These are phyloP conservation scores for Oasisia sp. DNA, from an alignment of 2,888 invertebrate genomes.

Conservation along the genomic window DNA sequence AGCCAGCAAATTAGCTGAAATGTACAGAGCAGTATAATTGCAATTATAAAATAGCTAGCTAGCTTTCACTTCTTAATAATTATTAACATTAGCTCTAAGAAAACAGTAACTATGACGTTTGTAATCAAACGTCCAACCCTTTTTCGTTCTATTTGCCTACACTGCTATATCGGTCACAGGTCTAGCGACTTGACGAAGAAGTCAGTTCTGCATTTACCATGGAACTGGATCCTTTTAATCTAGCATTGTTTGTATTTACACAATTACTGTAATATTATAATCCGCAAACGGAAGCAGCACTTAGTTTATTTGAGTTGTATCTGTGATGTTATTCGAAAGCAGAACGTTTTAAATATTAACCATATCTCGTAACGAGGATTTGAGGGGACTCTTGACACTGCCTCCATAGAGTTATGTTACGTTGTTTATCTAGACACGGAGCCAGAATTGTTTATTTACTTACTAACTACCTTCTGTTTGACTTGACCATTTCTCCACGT, in stretches of 20 bases:
- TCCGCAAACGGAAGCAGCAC: not conserved
- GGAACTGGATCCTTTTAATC: not conserved
- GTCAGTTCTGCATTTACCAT: not conserved
- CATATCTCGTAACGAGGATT: not conserved
- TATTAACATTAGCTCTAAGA: not conserved
- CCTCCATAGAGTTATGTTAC: not conserved
- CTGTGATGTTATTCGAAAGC: not conserved
- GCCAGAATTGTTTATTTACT: not conserved
- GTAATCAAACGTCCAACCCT: not conserved
- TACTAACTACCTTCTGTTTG: not conserved
- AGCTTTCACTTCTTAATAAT: not conserved
- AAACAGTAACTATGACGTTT: not conserved
- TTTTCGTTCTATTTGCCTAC: not conserved
- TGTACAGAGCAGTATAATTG: not conserved
- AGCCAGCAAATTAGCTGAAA: not conserved
- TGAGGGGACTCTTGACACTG: not conserved
- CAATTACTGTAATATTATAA: not conserved
- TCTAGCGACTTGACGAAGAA: not conserved
- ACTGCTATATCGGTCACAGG: not conserved
- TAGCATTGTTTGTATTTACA: not conserved
- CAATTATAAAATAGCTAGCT: not conserved
- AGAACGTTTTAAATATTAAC: not conserved
- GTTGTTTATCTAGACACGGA: not conserved
- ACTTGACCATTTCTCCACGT: not conserved
- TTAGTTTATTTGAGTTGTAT: conserved; percentile 12